Base-by-base conservation (phyloP, 2,888 invertebrate genomes). In the Masnerella sp. region DNA sequence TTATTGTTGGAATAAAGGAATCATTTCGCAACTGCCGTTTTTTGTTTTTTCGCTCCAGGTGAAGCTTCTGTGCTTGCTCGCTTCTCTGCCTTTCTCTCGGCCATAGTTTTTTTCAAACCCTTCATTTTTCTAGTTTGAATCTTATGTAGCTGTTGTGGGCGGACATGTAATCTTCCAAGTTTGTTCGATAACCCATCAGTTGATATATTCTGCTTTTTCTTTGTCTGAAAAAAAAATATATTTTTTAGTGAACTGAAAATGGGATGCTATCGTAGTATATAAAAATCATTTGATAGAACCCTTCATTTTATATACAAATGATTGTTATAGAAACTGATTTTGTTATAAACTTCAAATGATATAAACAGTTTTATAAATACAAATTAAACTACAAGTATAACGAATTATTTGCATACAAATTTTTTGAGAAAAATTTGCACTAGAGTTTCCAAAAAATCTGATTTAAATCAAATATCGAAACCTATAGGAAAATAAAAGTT, bases 101-200 rank as follows among this genome's bases (percentile, higher is more conserved):
- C 90, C 0, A 91, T 87, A 0, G 93, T 91, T 86, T 95, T 95
- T 81, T 92, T 93, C 51, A 97, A 88, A 32, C 95, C 97, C 88
- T 96, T 96, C 91, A 96, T 94, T 87, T 96, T 96, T 71, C 96
- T 91, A 2, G 96, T 96, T 86, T 98, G 97, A 74, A 98, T 88
- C 77, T 92, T 93, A 54, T 91, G 90, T 25, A 98, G 90, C 81
- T 96, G 93, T 84, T 99, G 99, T 80, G 93, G 93, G 77, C 95
- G 95, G 89, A 99, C 91, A 88, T 99, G 99, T 64, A 99, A 92
- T 52, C 97, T 93, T 36, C 97, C 99, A 82, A 95, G 90, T 80
- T 93, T 95, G 5, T 94, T 94, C 58, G 98, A 99, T 83, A 99
- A 92, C 2, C 90, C 91, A 89, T 99, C 96, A 54, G 91, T 91